Percentiles rank a stretch among this genome's conserved stretches.
Evolutionary conservation across 2,888 invertebrate species (phyloP).

Genomic region (Fragum whitleyi): DNA sequence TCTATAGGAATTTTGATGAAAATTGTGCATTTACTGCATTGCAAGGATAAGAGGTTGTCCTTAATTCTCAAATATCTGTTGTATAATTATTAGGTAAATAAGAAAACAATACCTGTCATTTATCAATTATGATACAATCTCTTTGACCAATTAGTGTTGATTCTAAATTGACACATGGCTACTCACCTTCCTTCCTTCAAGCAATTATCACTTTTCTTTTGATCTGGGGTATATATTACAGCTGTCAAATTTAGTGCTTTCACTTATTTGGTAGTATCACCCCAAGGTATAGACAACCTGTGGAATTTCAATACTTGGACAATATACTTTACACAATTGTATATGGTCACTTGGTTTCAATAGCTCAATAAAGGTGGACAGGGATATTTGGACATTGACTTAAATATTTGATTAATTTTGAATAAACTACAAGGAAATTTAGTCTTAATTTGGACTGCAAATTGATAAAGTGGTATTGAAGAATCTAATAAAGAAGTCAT

Average conservation of each 20-base stretch:
- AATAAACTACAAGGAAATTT: not conserved
- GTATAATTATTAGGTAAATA: slow-evolving; percentile 7
- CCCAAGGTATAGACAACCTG: not conserved
- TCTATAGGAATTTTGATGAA: no score
- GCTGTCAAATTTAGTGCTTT: not conserved
- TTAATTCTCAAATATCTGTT: not conserved
- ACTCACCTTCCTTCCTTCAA: slow-evolving; percentile 19
- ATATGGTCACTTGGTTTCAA: not conserved
- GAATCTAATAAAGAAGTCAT: not conserved
- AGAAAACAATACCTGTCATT: slow-evolving; percentile 26
- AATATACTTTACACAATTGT: no score
- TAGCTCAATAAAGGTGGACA: not conserved
- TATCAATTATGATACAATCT: slow-evolving; percentile 9
- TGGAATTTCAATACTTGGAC: slow-evolving; percentile 3
- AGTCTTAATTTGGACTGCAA: no score
- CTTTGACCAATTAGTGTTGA: slow-evolving; percentile 13
- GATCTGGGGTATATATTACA: not conserved
- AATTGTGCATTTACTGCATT: no score
- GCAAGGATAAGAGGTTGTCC: not conserved
- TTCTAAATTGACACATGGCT: slow-evolving; percentile 11
- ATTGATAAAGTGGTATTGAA: no score
- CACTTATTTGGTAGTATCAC: not conserved
- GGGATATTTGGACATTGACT: not conserved
- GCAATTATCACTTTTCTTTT: slow-evolving; percentile 5
- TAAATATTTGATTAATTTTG: no score